Percentiles rank a stretch among this genome's conserved stretches.
Conservation (phyloP, 2,113 vertebrate species). For the Acanthisitta chloris region DNA sequence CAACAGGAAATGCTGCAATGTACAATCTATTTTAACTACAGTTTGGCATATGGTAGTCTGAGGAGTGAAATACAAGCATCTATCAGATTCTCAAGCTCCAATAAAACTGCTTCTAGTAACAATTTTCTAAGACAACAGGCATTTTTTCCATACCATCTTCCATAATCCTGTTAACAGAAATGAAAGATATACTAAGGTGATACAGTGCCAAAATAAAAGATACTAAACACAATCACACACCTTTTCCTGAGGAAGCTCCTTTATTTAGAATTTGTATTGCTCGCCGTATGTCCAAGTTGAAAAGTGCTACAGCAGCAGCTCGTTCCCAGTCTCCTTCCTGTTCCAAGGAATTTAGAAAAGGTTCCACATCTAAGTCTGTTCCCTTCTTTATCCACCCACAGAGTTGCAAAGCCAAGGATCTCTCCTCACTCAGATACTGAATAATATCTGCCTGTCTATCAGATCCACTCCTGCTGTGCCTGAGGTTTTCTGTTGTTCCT, state of each 20-base stretch:
- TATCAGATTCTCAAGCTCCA: not conserved
- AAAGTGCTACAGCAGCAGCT: conserved; percentile 93
- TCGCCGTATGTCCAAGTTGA: conserved; percentile 94
- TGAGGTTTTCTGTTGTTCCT: conserved; percentile 89
- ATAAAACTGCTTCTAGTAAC: not conserved
- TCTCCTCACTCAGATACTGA: conserved; percentile 90
- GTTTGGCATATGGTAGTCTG: not conserved
- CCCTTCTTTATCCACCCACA: conserved; percentile 95
- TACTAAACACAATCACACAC: conserved; percentile 59
- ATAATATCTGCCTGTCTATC: conserved; percentile 87
- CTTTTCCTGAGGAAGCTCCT: conserved; percentile 90
- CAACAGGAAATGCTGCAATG: not conserved
- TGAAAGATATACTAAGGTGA: not conserved
- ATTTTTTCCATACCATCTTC: not conserved
- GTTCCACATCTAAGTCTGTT: conserved; percentile 87
- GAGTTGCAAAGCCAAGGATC: conserved; percentile 89
- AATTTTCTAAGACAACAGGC: not conserved
- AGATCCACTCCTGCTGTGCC: conserved; percentile 87
- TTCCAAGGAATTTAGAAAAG: conserved; percentile 89
- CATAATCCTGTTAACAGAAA: not conserved
- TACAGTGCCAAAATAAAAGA: not conserved
- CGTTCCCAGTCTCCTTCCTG: conserved; percentile 94
- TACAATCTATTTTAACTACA: not conserved
- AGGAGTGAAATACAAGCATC: not conserved
- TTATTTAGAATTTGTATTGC: conserved; percentile 96